A percentile compares a stretch with the other conserved stretches of the same genome.
phyloP scores from a whole-genome alignment of 2,888 invertebrate genomes.

The Prenolepis imparis region DNA sequence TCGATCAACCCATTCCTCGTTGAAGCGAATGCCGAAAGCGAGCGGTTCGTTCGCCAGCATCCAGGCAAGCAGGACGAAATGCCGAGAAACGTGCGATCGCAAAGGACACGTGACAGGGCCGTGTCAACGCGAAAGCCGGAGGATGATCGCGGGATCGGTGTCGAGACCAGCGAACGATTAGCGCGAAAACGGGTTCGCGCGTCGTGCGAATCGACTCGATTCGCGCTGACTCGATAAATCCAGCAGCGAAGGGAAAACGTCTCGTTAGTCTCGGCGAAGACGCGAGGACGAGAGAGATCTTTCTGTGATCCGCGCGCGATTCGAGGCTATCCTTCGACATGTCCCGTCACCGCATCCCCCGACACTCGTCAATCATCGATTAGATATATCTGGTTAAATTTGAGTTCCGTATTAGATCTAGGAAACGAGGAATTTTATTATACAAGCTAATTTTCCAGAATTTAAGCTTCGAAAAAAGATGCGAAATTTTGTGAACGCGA shows the following conservation, averaged over 20 bases:
- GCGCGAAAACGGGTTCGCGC: conserved; percentile 69
- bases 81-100: conserved; percentile 34
- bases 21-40: not conserved
- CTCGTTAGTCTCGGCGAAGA: conserved; percentile 72
- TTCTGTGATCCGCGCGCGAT: conserved; percentile 73
- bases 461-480: not conserved
- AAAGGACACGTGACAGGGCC: conserved; percentile 61
- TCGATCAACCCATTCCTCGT: conserved; percentile 7
- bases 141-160: conserved; percentile 72
- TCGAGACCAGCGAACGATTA: conserved; percentile 75
- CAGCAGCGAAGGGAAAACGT: conserved; percentile 75
- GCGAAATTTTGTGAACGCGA: not conserved
- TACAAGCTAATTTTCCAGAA: not conserved
- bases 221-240: conserved; percentile 70
- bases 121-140: conserved; percentile 63
- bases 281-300: conserved; percentile 66
- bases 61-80: conserved; percentile 57
- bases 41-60: conserved; percentile 31
- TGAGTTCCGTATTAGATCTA: not conserved
- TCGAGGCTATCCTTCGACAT: conserved; percentile 59
- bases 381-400: not conserved
- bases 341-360: conserved; percentile 24
- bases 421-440: not conserved
- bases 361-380: not conserved
- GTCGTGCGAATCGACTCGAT: conserved; percentile 67